Percentiles rank a stretch among this genome's conserved stretches.
phyloP scores from a whole-genome alignment of 2,888 invertebrate species.

The Aethes cnicana region DNA sequence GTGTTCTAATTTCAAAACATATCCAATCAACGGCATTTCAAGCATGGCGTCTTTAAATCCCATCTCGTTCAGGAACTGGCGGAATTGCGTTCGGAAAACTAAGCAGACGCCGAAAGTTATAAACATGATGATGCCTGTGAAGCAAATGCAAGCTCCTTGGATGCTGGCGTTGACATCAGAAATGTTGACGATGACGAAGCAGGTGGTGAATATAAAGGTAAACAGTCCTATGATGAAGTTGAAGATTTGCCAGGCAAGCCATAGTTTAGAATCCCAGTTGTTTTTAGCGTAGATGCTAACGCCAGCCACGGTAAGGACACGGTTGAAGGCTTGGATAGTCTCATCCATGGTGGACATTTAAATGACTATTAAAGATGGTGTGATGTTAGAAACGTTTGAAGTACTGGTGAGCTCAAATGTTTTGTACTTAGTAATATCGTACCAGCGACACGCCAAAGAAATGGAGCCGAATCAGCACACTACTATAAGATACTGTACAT shows the following conservation, averaged over 20 bases:
- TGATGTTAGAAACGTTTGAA: slow-evolving; percentile 35
- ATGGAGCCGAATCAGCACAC: too few relatives aligned
- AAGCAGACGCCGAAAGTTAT: slow-evolving; percentile 61
- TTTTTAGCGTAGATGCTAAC: slow-evolving; percentile 57
- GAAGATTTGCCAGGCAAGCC: slow-evolving; percentile 57
- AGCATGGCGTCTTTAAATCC: slow-evolving; percentile 55
- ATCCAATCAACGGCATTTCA: slow-evolving; percentile 58
- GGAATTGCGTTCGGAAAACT: slow-evolving; percentile 55
- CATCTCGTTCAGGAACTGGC: slow-evolving; percentile 59
- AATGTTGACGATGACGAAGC: slow-evolving; percentile 50
- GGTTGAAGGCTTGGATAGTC: slow-evolving; percentile 55
- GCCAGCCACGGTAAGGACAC: slow-evolving; percentile 59
- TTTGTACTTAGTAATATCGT: neutral
- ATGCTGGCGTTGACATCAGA: slow-evolving; percentile 56
- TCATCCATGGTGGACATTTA: slow-evolving; percentile 53
- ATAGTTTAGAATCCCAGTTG: slow-evolving; percentile 55
- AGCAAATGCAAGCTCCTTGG: slow-evolving; percentile 72
- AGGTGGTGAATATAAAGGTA: slow-evolving; percentile 61
- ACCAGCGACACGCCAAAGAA: too few relatives aligned
- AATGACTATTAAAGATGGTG: slow-evolving; percentile 39
- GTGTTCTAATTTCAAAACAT: slow-evolving; percentile 39
- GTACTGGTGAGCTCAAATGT: slow-evolving; percentile 39
- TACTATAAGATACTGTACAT: too few relatives aligned
- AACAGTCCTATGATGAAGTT: slow-evolving; percentile 57
- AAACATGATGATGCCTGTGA: slow-evolving; percentile 66